Conservation (phyloP, 2,113 vertebrate genomes). For the Prochilodus magdalenae region DNA sequence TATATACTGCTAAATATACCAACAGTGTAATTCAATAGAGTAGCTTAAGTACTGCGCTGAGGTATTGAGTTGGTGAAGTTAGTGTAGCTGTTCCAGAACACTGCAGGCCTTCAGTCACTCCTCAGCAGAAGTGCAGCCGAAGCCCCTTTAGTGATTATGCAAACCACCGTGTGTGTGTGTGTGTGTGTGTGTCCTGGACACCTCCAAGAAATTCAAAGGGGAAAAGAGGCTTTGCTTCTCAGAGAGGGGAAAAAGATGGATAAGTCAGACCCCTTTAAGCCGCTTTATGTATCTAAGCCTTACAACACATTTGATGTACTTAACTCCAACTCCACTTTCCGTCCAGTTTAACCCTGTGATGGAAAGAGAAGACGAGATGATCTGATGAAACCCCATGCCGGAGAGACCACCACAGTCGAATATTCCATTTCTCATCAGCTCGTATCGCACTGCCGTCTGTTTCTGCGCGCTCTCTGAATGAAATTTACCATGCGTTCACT, state of each 20-base stretch:
- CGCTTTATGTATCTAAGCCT: slow-evolving; percentile 64
- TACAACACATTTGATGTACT: slow-evolving; percentile 57
- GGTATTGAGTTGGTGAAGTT: background rate
- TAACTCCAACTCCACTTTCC: slow-evolving; percentile 58
- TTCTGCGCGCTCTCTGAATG: slow-evolving; percentile 4
- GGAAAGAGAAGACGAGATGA: background rate
- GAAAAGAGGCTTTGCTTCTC: slow-evolving; percentile 69
- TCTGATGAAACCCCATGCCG: background rate
- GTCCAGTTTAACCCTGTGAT: slow-evolving; percentile 34
- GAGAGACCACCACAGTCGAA: background rate
- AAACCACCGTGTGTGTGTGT: slow-evolving; percentile 63
- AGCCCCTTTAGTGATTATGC: slow-evolving; percentile 67
- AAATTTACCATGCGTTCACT: slow-evolving; percentile 6
- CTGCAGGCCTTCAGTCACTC: slow-evolving; percentile 5
- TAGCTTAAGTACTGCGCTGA: background rate
- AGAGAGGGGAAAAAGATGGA: slow-evolving; percentile 39
- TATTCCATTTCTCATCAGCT: background rate
- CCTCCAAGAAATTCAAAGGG: slow-evolving; percentile 64
- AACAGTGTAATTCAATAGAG: no score
- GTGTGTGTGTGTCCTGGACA: slow-evolving; percentile 66
- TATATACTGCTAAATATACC: no score
- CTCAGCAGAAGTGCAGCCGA: slow-evolving; percentile 52
- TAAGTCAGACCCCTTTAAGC: slow-evolving; percentile 64
- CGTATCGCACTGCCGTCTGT: background rate
- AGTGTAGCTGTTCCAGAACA: background rate